These are phyloP conservation scores for Lepidurus apus DNA, from an alignment of 1,140 invertebrate genomes.

Conservation along the genomic window DNA sequence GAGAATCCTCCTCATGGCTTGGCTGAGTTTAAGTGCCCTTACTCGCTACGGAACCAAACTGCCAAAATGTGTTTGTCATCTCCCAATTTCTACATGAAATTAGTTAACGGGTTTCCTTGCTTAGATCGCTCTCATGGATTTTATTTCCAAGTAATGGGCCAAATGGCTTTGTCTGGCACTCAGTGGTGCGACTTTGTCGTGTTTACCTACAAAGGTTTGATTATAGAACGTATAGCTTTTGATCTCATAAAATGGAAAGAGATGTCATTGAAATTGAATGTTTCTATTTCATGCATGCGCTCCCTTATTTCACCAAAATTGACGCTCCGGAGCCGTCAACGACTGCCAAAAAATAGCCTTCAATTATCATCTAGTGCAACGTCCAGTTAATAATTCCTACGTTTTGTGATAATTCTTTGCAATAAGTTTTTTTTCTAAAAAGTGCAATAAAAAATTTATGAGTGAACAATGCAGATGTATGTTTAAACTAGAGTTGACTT, in stretches of 20 bases:
- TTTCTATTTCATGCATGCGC: not conserved
- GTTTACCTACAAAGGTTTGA: constrained; percentile 15
- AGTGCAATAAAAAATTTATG: not conserved
- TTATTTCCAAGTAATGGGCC: constrained; percentile 26
- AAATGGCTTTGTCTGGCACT: constrained; percentile 19
- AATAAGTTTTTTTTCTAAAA: not conserved
- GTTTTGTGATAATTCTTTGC: not conserved
- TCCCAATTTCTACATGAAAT: not conserved
- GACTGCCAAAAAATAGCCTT: not conserved
- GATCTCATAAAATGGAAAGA: constrained; percentile 19
- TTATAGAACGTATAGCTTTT: constrained; percentile 12
- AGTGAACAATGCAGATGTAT: not conserved
- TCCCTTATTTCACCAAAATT: not conserved
- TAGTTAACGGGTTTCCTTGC: not conserved
- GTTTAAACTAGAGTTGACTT: not conserved
- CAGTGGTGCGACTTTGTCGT: constrained; percentile 18
- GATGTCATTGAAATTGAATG: not conserved
- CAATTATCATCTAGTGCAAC: not conserved
- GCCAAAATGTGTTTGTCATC: not conserved
- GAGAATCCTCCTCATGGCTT: constrained; percentile 25
- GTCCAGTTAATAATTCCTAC: not conserved
- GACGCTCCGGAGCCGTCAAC: not conserved
- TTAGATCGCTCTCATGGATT: constrained; percentile 12
- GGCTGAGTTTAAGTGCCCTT: constrained; percentile 26
- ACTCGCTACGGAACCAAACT: constrained; percentile 15